A percentile compares a stretch with the other conserved stretches of the same genome.
Evolutionary conservation across 2,797 vertebrate genomes (phyloP).

Genomic region (Acanthiza pusilla): DNA sequence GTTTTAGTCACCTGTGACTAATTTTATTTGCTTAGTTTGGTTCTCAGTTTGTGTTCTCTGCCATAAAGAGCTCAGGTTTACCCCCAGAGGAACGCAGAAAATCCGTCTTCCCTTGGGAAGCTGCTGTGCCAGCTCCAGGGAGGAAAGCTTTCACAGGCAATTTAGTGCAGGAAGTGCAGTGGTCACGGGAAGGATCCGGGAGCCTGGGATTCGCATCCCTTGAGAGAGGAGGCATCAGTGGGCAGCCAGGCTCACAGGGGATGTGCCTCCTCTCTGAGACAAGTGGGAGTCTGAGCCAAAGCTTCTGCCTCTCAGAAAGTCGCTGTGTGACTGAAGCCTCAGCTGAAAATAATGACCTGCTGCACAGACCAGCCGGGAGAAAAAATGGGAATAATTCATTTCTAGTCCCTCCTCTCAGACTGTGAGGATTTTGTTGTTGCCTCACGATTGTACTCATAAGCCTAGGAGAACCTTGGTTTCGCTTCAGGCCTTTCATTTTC

Average conservation of each 20-base stretch:
- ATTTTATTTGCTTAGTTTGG: background rate
- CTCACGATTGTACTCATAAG: background rate
- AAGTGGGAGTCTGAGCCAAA: background rate
- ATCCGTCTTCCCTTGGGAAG: background rate
- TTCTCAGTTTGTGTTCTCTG: background rate
- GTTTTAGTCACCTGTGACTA: background rate
- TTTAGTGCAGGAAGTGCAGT: background rate
- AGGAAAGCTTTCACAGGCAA: background rate
- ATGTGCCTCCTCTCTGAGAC: background rate
- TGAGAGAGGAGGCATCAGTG: background rate
- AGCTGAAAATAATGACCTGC: background rate
- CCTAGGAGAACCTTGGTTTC: background rate
- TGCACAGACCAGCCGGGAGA: background rate
- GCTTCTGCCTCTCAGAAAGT: background rate
- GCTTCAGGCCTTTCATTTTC: background rate
- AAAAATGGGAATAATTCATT: background rate
- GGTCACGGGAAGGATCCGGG: background rate
- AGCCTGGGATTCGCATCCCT: background rate
- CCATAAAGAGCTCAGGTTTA: background rate
- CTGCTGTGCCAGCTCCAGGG: background rate
- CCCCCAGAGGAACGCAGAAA: background rate
- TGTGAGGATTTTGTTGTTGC: background rate
- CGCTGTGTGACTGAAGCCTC: background rate
- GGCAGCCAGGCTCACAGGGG: background rate
- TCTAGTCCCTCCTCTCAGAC: background rate